Evolutionary conservation across 2,888 invertebrate genomes (phyloP), one percentile per base, ranked within the genome.

Genomic region (Axea sp.): DNA sequence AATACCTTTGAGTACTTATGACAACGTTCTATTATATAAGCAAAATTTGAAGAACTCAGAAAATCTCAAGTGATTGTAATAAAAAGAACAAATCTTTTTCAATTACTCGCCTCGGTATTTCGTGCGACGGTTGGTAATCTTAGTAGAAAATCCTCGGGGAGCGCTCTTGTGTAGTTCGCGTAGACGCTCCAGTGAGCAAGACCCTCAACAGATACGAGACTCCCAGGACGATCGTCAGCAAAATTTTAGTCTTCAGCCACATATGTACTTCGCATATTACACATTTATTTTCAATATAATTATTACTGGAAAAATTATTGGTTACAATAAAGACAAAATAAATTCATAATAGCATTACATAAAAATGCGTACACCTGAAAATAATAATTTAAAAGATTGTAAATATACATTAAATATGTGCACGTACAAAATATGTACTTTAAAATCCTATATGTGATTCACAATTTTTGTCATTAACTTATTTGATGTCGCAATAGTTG

Each of bases 161-260:
- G 73, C 78, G 73, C 78, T 82, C 77, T 69, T 73, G 77, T 76
- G 77, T 78, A 69, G 75, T 76, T 77, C 79, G 75, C 77, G 76
- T 79, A 77, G 73, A 81, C 80, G 85, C 80, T 84, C 77, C 82
- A 81, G 79, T 84, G 84, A 84, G 64, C 84, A 83, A 80, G 80
- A 83, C 83, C 85, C 82, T 83, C 78, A 81, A 81, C 82, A 78
- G 80, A 81, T 80, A 80, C 79, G 35, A 73, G 60, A 57, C 78
- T 85, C 86, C 86, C 85, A 68, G 78, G 81, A 78, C 82, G 84
- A 81, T 84, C 84, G 86, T 86, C 86, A 86, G 83, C 84, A 82
- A 77, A 86, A 86, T 86, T 85, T 82, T 80, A 76, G 78, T 81
- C 82, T 80, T 80, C 78, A 78, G 81, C 81, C 83, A 83, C 84